These are phyloP conservation scores for Catharus bicknelli DNA, from an alignment of 2,113 vertebrate genomes.

Conservation along the genomic window DNA sequence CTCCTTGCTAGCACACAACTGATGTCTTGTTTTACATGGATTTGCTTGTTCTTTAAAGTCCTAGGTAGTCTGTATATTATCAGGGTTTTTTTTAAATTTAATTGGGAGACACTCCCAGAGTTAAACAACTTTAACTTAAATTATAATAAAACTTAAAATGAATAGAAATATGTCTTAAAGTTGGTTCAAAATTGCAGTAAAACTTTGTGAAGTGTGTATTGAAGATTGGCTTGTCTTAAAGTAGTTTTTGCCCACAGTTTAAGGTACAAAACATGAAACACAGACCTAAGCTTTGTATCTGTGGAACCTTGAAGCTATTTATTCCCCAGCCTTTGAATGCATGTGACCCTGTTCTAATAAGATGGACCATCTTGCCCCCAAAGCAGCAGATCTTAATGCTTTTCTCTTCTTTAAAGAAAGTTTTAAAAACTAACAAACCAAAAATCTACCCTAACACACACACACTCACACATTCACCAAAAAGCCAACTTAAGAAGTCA, in stretches of 20 bases:
- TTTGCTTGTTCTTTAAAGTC: neutral
- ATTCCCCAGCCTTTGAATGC: neutral
- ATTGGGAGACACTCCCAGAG: neutral
- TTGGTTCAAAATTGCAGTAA: neutral
- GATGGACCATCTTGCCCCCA: neutral
- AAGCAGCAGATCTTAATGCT: neutral
- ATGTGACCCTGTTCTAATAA: neutral
- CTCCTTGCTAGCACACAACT: neutral
- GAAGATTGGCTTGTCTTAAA: neutral
- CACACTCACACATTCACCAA: neutral
- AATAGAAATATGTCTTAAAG: neutral
- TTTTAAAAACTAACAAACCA: neutral
- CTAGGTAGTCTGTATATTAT: neutral
- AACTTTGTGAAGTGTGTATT: neutral
- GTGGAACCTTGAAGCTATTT: neutral
- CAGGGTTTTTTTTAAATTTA: accelerated
- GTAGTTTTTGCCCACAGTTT: neutral
- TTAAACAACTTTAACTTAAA: neutral
- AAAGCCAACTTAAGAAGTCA: neutral
- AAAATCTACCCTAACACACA: neutral
- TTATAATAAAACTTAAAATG: neutral
- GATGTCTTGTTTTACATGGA: neutral
- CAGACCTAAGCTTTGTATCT: neutral
- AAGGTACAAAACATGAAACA: neutral
- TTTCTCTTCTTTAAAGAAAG: neutral